Base-by-base conservation (phyloP, 1,140 invertebrate genomes). In the Drosophila littoralis region DNA sequence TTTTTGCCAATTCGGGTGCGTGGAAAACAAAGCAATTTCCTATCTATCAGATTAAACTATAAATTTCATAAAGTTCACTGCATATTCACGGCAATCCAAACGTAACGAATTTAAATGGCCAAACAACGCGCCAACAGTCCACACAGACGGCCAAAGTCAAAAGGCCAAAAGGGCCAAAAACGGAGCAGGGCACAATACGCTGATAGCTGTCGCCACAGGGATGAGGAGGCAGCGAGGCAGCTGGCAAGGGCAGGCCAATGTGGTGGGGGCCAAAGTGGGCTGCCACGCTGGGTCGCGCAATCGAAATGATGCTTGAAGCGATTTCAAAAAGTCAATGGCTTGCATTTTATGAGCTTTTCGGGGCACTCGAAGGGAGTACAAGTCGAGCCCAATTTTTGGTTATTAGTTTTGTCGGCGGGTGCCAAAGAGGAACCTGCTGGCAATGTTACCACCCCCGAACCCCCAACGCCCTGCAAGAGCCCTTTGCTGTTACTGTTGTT, bases 1-100 rank as follows among this genome's bases (percentile, higher is more conserved):
- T 64, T 60, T 75, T 70, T 58, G 52, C 38, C 64, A 75, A 69
- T 63, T 70, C 38, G 45, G 55, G 40, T 69, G 58, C 28, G 65
- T 74, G 65, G 71, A 89, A 88, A 88, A 88, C 84, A 88, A 88
- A 88, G 83, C 84, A 89, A 88, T 88, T 88, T 88, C 83, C 83
- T 88, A 88, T 88, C 84, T 88, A 80, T 88, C 84, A 88, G 84
- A 88, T 88, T 88, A 84, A 88, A 89, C 84, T 84, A 88, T 88
- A 89, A 88, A 88, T 88, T 88, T 88, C 86, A 88, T 88, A 89
- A 88, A 88, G 80, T 84, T 88, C 70, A 89, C 80, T 89, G 84
- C 84, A 89, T 88, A 89, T 78, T 88, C 83, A 84, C 84, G 85
- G 80, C 84, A 88, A 89, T 88, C 80, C 80, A 84, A 88, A 88